Base-by-base conservation (phyloP, 2,113 vertebrate species). In the Microtus richardsoni region DNA sequence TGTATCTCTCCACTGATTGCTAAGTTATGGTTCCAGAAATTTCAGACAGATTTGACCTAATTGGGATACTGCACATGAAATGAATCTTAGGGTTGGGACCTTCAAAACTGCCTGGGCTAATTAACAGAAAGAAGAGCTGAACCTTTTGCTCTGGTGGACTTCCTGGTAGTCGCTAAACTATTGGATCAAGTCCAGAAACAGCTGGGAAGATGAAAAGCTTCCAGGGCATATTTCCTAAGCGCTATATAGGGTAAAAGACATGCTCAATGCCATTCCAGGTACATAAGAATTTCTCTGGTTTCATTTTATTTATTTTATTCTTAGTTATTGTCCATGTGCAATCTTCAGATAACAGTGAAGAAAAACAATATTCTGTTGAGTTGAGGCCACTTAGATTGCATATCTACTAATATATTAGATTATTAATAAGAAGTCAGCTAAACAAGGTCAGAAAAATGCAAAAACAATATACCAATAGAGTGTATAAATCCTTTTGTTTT, bases 31-130 rank as follows among this genome's bases (percentile, higher is more conserved):
- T 52, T 97, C 75, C 58, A 95, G 92, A 95, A 95, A 83, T 91
- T 92, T 96, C 82, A 96, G 93, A 74, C 84, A 82, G 92, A 88
- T 70, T 78, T 97, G 66, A 89, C 92, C 94, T 97, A 96, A 85
- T 84, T 97, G 92, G 88, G 36, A 3, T 36, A 58, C 62, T 95
- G 64, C 75, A 79, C 33, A 41, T 73, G 68, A 94, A 91, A 83
- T 95, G 82, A 95, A 58, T 73, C 68, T 91, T 54, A 79, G 80
- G 70, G 79, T 47, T 64, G 85, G 83, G 96, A 92, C 75, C 91
- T 54, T 83, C 41, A 82, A 74, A 78, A 70, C 49, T 94, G 26
- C 47, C n/a, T 95, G 66, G 10, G 66, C 64, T 98, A 80, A 94
- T 95, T 92, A 95, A 85, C 22, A 96, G 71, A 83, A 91, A 94